phyloP scores from a whole-genome alignment of 37 sponge, comb jelly and placozoan genomes.

The Hormiphora californensis region DNA sequence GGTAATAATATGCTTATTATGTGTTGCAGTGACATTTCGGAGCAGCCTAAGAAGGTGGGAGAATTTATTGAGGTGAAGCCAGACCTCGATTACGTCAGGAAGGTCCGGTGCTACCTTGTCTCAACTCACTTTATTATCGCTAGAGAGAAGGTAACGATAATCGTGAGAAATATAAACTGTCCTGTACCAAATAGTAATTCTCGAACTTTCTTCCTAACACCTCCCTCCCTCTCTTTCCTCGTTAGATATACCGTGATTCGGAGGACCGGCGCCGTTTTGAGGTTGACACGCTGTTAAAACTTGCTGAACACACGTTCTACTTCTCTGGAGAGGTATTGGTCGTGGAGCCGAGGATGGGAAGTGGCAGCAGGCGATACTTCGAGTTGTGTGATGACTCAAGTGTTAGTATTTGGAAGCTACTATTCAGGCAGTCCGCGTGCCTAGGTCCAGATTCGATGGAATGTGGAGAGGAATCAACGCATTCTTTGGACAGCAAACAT shows the following conservation, averaged over 20 bases:
- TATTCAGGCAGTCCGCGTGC: constrained; percentile 30
- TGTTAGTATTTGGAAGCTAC: constrained; percentile 29
- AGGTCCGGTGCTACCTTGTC: constrained; percentile 10
- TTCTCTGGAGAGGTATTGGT: constrained; percentile 35
- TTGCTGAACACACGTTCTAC: constrained; percentile 42
- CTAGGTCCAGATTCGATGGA: constrained; percentile 5
- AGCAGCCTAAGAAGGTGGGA: constrained; percentile 35
- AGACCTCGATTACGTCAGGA: constrained; percentile 13
- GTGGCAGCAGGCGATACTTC: no score
- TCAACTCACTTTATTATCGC: constrained; percentile 54
- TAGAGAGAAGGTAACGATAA: constrained; percentile 19
- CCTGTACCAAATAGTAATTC: no score
- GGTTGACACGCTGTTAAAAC: constrained; percentile 5
- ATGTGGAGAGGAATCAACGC: background rate
- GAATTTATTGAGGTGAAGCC: constrained; percentile 28
- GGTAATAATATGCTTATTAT: no score
- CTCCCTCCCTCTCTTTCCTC: no score
- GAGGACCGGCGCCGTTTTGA: background rate
- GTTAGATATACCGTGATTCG: no score
- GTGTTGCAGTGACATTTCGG: constrained; percentile 25
- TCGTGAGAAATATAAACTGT: no score
- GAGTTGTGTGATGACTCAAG: constrained; percentile 51
- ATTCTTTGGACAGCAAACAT: no score
- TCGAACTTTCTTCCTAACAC: no score
- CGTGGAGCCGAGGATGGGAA: constrained; percentile 9